phyloP scores from a whole-genome alignment of 1,140 invertebrate genomes.

The Hesperophylax magnus region DNA sequence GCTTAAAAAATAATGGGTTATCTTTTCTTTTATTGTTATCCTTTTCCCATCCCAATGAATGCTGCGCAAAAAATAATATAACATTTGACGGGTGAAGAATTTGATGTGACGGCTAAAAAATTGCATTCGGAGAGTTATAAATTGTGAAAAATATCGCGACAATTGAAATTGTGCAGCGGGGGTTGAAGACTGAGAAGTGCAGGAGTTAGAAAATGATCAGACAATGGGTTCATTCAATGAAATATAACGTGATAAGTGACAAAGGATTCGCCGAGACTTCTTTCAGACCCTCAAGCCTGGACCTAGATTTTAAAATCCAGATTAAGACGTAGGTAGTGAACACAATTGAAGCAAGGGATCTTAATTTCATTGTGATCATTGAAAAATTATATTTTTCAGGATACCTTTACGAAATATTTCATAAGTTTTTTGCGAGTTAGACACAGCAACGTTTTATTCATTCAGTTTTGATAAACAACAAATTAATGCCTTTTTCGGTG shows the following conservation, averaged over 20 bases:
- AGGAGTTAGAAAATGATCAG: conserved; percentile 45
- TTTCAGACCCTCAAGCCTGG: not conserved
- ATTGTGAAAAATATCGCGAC: conserved; percentile 27
- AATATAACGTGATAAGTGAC: conserved; percentile 55
- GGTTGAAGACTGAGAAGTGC: not conserved
- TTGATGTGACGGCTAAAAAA: not conserved
- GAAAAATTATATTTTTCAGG: too few species aligned
- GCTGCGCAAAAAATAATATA: too few species aligned
- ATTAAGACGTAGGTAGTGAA: too few species aligned
- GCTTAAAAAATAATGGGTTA: not conserved
- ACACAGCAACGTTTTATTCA: too few species aligned
- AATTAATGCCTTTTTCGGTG: too few species aligned
- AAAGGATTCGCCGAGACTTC: conserved; percentile 32
- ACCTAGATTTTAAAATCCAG: too few species aligned
- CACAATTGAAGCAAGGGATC: too few species aligned
- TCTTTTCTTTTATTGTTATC: not conserved
- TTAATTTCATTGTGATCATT: too few species aligned
- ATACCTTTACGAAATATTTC: too few species aligned
- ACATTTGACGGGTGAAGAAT: too few species aligned
- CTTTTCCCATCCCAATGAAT: not conserved
- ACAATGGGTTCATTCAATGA: conserved; percentile 49
- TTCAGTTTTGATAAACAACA: too few species aligned
- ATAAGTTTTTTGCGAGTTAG: too few species aligned
- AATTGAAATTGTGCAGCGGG: conserved; percentile 21
- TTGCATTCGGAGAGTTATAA: not conserved